phyloP scores from a whole-genome alignment of 2,113 vertebrate genomes.

The Leptobrachium leishanense region DNA sequence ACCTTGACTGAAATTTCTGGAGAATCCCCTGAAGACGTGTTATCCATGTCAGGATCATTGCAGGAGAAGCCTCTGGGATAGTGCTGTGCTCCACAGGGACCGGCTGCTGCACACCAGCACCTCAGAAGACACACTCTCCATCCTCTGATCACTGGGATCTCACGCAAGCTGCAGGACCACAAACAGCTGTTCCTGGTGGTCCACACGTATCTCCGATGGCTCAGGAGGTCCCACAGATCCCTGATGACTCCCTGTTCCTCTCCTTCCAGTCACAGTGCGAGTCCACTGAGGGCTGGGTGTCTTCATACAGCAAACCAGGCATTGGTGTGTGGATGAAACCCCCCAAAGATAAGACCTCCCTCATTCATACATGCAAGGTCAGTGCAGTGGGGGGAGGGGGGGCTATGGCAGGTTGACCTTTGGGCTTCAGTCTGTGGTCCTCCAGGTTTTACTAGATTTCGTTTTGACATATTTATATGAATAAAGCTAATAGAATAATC shows the following conservation, averaged over 20 bases:
- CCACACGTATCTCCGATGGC: slow-evolving; percentile 4
- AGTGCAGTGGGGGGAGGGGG: not conserved
- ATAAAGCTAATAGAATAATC: too few species aligned
- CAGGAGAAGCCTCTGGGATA: too few species aligned
- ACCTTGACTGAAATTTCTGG: too few species aligned
- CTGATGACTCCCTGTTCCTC: slow-evolving; percentile 31
- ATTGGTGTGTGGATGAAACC: slow-evolving; percentile 45
- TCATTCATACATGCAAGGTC: slow-evolving; percentile 37
- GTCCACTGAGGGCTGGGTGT: slow-evolving; percentile 23
- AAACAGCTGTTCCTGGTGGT: not conserved
- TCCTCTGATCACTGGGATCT: not conserved
- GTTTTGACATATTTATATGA: too few species aligned
- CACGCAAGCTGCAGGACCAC: not conserved
- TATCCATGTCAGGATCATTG: too few species aligned
- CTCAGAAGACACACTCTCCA: not conserved
- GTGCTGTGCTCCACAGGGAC: too few species aligned
- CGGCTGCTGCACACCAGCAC: too few species aligned
- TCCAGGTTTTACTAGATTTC: too few species aligned
- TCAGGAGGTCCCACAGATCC: slow-evolving; percentile 10
- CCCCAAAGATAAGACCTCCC: not conserved
- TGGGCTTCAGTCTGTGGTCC: too few species aligned
- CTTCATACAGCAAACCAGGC: slow-evolving; percentile 28
- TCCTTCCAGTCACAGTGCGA: slow-evolving; percentile 31
- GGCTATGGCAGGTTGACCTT: too few species aligned
- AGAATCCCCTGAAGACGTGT: too few species aligned